Percentiles rank a stretch among this genome's conserved stretches.
Conservation (phyloP, 2,113 vertebrate genomes). For the Hyaena hyaena region DNA sequence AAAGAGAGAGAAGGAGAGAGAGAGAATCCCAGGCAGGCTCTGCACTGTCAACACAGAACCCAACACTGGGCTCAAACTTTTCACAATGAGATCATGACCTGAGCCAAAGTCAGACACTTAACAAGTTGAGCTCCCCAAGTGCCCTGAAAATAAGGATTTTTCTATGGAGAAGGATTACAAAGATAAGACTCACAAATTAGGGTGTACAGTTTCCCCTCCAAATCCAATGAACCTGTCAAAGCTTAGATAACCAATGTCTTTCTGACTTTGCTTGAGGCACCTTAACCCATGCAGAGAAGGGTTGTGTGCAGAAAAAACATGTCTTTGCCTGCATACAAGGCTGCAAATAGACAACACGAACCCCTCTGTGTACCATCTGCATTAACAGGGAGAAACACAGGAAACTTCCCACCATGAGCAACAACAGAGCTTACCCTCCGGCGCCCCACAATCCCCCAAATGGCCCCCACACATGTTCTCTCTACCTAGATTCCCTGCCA, state of each 20-base stretch:
- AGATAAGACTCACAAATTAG: slow-evolving; percentile 28
- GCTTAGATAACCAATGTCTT: slow-evolving; percentile 64
- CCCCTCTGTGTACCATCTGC: slow-evolving; percentile 69
- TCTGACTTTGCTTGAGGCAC: slow-evolving; percentile 63
- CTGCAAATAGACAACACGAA: slow-evolving; percentile 46
- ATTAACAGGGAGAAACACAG: slow-evolving; percentile 22
- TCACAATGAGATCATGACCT: too few species aligned
- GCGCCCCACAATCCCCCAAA: slow-evolving; percentile 41
- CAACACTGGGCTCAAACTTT: too few species aligned
- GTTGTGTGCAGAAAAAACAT: slow-evolving; percentile 22
- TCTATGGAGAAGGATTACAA: slow-evolving; percentile 2
- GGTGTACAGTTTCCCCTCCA: slow-evolving; percentile 50
- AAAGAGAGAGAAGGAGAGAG: too few species aligned
- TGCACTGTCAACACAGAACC: too few species aligned
- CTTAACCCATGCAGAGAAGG: slow-evolving; percentile 44
- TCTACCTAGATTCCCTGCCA: slow-evolving; percentile 56
- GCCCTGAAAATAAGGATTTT: not conserved
- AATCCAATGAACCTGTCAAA: slow-evolving; percentile 63
- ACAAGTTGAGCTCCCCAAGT: too few species aligned
- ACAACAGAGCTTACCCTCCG: slow-evolving; percentile 47
- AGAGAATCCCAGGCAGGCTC: too few species aligned
- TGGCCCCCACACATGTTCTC: slow-evolving; percentile 11
- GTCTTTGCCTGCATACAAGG: slow-evolving; percentile 49
- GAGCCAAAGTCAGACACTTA: too few species aligned
- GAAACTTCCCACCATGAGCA: slow-evolving; percentile 24